Conservation (phyloP, 1,140 invertebrate genomes). For the Tribolium castaneum region DNA sequence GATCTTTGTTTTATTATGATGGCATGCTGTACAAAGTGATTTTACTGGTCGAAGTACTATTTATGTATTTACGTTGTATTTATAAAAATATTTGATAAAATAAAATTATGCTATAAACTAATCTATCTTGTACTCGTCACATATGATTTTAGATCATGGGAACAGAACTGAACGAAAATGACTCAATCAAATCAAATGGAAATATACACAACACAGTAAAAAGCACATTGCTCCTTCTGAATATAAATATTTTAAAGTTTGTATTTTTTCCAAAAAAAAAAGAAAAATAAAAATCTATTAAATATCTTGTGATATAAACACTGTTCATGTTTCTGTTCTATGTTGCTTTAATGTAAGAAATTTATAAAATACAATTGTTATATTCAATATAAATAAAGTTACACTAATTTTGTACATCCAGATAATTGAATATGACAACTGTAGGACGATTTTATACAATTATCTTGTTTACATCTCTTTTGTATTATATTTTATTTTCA, state of each 20-base stretch:
- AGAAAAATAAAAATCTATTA: constrained; percentile 36
- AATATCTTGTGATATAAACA: constrained; percentile 53
- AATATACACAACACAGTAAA: constrained; percentile 35
- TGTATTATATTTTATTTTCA: constrained; percentile 47
- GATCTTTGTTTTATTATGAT: constrained; percentile 2
- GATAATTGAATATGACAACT: constrained; percentile 39
- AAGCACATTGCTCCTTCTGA: constrained; percentile 38
- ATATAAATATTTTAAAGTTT: constrained; percentile 24
- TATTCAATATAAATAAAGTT: constrained; percentile 35
- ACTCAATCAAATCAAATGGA: constrained; percentile 26
- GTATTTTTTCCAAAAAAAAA: constrained; percentile 38
- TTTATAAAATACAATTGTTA: constrained; percentile 37
- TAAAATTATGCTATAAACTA: constrained; percentile 15
- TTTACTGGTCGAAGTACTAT: neutral
- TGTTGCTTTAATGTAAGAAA: constrained; percentile 42
- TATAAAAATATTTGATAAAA: constrained; percentile 24
- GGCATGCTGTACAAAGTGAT: neutral
- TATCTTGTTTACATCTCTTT: constrained; percentile 38
- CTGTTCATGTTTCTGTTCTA: constrained; percentile 46
- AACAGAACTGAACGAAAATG: neutral
- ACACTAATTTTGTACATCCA: constrained; percentile 29
- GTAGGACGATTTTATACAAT: constrained; percentile 42
- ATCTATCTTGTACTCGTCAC: neutral
- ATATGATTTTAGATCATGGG: neutral
- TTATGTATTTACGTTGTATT: constrained; percentile 7